Conservation (phyloP, 2,888 invertebrate species). For the Amphipoea oculea region DNA sequence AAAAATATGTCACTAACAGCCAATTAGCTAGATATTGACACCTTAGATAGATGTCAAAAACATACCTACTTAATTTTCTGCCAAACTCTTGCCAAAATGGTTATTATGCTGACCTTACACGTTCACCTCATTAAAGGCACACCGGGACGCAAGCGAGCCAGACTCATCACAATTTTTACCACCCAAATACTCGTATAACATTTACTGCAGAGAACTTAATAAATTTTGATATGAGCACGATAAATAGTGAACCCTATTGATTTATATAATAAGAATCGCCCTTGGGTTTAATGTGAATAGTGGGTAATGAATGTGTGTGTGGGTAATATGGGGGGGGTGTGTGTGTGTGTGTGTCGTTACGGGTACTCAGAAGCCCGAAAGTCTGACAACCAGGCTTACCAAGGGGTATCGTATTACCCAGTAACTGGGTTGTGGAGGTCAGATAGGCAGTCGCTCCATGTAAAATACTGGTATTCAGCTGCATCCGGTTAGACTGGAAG, state of each 20-base stretch:
- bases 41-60: neutral
- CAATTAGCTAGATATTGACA: no score
- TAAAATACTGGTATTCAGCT: no score
- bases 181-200: neutral
- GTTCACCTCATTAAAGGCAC: constrained; percentile 36
- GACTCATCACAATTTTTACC: constrained; percentile 28
- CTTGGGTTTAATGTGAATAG: constrained; percentile 2
- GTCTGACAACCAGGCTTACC: no score
- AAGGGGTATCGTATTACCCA: no score
- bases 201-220: constrained; percentile 18
- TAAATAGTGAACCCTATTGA: constrained; percentile 37
- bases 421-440: no score
- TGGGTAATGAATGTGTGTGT: neutral
- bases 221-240: constrained; percentile 33
- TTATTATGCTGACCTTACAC: constrained; percentile 22
- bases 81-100: neutral
- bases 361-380: no score
- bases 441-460: no score
- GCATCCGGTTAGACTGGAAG: no score
- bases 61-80: neutral
- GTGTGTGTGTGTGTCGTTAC: no score
- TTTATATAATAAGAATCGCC: constrained; percentile 32
- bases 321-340: no score
- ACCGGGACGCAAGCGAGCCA: constrained; percentile 2
- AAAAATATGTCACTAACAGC: no score